These are phyloP conservation scores for Atopsyche davidsoni DNA, from an alignment of 1,140 invertebrate genomes.

Conservation along the genomic window DNA sequence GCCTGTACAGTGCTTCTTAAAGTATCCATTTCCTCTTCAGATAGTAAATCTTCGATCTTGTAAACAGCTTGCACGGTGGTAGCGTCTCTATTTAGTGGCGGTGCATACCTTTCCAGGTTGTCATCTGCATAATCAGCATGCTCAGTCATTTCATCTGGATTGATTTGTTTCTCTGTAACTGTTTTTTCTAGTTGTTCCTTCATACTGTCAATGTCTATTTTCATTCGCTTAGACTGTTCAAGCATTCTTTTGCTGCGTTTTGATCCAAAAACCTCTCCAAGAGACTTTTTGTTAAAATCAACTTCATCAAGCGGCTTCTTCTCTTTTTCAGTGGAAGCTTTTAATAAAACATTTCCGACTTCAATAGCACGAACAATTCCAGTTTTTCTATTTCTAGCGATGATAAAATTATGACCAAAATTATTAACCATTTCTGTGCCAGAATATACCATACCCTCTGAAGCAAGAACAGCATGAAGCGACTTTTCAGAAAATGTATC, in stretches of 20 bases:
- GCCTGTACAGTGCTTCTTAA: constrained; percentile 9
- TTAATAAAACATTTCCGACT: constrained; percentile 15
- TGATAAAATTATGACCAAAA: constrained; percentile 12
- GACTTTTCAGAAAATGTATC: constrained; percentile 5
- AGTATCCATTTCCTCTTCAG: constrained; percentile 27
- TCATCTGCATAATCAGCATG: constrained; percentile 6
- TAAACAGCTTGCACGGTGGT: constrained; percentile 36
- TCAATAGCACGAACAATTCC: constrained; percentile 24
- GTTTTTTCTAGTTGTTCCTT: constrained; percentile 40
- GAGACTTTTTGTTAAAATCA: constrained; percentile 7
- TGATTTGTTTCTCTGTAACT: constrained; percentile 26
- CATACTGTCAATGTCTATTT: constrained; percentile 37
- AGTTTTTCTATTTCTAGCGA: constrained; percentile 22
- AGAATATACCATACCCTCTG: constrained; percentile 14
- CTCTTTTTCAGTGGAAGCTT: constrained; percentile 13
- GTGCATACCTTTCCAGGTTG: constrained; percentile 22
- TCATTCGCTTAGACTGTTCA: constrained; percentile 40
- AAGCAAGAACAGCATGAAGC: constrained; percentile 2
- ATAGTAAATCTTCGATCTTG: constrained; percentile 40
- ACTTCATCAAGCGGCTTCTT: background rate
- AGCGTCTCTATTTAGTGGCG: constrained; percentile 40
- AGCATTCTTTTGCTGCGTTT: constrained; percentile 40
- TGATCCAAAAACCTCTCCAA: constrained; percentile 45
- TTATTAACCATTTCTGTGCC: constrained; percentile 14
- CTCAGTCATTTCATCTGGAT: constrained; percentile 9